A percentile compares a stretch with the other conserved stretches of the same genome.
phyloP scores from a whole-genome alignment of 2,888 invertebrate genomes.

The Leistus spinibarbis region DNA sequence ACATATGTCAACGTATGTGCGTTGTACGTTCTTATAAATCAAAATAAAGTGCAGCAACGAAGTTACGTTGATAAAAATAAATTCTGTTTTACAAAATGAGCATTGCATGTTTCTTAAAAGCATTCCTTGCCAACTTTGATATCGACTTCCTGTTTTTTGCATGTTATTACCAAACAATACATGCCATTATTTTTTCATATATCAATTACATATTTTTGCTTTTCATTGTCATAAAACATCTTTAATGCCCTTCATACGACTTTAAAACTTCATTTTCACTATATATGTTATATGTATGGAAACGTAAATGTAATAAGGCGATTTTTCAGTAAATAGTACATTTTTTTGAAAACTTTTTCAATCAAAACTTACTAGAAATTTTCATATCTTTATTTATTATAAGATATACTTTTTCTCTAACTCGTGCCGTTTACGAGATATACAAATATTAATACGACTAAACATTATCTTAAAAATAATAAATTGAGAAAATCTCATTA shows the following conservation, averaged over 20 bases:
- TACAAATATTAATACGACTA: no score
- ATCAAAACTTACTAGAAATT: no score
- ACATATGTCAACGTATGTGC: neutral
- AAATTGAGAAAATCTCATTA: no score
- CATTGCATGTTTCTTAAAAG: neutral
- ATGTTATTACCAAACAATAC: neutral
- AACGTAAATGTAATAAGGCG: no score
- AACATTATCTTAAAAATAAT: no score
- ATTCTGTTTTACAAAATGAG: neutral
- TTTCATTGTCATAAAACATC: neutral
- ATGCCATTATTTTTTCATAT: neutral
- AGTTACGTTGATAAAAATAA: neutral
- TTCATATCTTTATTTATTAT: no score
- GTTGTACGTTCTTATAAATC: neutral
- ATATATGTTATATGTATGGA: no score
- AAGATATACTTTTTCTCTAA: no score
- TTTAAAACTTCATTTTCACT: no score
- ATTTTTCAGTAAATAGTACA: no score
- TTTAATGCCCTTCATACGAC: neutral
- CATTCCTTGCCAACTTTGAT: neutral
- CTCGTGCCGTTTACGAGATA: no score
- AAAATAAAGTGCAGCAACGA: neutral
- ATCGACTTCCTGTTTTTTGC: neutral
- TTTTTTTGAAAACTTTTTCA: no score
- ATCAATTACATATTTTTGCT: neutral